These are phyloP conservation scores for Calliopsis andreniformis DNA, from an alignment of 1,140 invertebrate genomes.

Conservation along the genomic window DNA sequence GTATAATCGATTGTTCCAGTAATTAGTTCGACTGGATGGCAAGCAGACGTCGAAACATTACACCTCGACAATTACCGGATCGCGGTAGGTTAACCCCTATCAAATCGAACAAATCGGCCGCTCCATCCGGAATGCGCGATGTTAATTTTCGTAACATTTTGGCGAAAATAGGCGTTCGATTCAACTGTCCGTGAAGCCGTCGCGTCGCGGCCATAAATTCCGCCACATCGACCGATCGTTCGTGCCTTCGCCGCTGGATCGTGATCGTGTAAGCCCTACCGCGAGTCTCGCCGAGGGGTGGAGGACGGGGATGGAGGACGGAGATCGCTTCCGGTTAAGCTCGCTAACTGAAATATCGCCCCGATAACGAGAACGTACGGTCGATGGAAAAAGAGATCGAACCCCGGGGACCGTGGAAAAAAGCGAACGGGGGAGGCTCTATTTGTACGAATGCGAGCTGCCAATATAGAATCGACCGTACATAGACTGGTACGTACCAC, in stretches of 20 bases:
- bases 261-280: constrained; percentile 17
- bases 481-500: constrained; percentile 3
- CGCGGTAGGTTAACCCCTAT: background rate
- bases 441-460: constrained; percentile 12
- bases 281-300: constrained; percentile 8
- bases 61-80: constrained; percentile 24
- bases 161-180: constrained; percentile 47
- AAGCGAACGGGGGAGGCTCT: background rate
- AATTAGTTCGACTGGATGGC: background rate
- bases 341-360: constrained; percentile 76
- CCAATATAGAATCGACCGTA: background rate
- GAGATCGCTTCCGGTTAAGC: constrained; percentile 61
- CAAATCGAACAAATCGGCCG: constrained; percentile 25
- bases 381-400: constrained; percentile 45
- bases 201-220: constrained; percentile 32
- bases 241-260: constrained; percentile 3
- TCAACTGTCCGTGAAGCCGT: constrained; percentile 42
- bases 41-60: constrained; percentile 17
- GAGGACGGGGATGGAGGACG: background rate
- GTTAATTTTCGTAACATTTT: constrained; percentile 45
- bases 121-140: constrained; percentile 1
- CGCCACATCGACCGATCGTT: constrained; percentile 19
- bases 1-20: constrained; percentile 21
- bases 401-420: background rate
- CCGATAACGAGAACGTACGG: constrained; percentile 74